Base-by-base conservation (phyloP, 2,888 invertebrate species). In the Serripes groenlandicus region DNA sequence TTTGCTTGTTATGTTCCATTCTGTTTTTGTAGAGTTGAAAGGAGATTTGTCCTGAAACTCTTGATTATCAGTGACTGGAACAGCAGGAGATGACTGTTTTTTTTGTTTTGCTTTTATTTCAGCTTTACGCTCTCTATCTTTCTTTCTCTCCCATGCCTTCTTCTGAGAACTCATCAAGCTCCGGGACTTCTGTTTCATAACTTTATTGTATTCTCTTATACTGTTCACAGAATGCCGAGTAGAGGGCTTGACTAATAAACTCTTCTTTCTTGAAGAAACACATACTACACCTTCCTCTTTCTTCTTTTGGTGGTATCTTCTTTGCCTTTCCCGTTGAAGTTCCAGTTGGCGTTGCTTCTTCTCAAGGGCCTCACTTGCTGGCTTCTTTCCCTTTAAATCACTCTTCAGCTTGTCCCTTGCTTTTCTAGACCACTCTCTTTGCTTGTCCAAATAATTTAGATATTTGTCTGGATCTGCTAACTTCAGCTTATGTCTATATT, bases 121-220 rank as follows among this genome's bases (percentile, higher is more conserved):
- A 26, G 58, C 32, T 74, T 81, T 73, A 70, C 75, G 73, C 34
- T 77, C 77, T 69, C 77, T 58, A 70, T 81, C 81, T 60, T 76
- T 81, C 49, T 81, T 78, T 64, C 74, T 73, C 21, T 74, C 54
- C 77, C 81, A 78, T 70, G 70, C 77, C 68, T 81, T 72, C 75
- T 81, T 81, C 56, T 81, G 81, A 60, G 56, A 70, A 11, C 70
- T 37, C 77, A 77, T 77, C 70, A 62, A 32, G 34, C 60, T 49
- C 69, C 77, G 76, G 42, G 69, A 69, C 64, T 77, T 62, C 62
- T 71, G 32, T 77, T 81, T 77, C 71, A 66, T 81, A 74, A 62
- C 52, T 64, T 70, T 68, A 35, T 69, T 74, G 62, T 81, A 81
- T 54, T 77, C 69, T 52, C 74, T 73, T 74, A 49, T 74, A 62